Evolutionary conservation across 2,797 vertebrate genomes (phyloP), one percentile per base, ranked within the genome.

Genomic region (Enteromius radiatus): DNA sequence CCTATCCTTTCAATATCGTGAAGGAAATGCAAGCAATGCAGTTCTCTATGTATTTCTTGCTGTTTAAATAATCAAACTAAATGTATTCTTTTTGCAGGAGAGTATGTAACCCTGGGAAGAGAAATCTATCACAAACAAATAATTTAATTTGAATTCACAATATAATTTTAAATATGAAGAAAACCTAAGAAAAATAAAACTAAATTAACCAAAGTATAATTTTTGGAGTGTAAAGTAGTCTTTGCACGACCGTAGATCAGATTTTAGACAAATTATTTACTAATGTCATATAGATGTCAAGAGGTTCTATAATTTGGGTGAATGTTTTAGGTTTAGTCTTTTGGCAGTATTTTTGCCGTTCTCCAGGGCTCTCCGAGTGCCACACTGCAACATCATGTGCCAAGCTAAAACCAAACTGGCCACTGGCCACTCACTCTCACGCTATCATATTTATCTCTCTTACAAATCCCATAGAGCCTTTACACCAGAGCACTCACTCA

Each of bases 371-470:
- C 43, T 52, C 4, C 1, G 14, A 67, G 41, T 4, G 21, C 28
- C 86, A 64, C 19, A 0, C 41, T 28, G 23, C 11, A 71, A 47
- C 45, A 49, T 64, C 87, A 86, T 91, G 88, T 89, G 85, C 77
- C 88, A 81, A 78, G 59, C 87, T 88, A 84, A 91, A 86, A 86
- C 84, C 86, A 74, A 86, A 81, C 84, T 89, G 88, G 87, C 86
- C 84, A 82, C 84, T 88, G 63, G 87, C 89, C 90, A 88, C 76
- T 47, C 33, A n/a, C 19, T 61, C 64, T 45, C 64, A 64, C 0
- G 0, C 21, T 73, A 65, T 81, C 73, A 45, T 43, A 33, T 86
- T 87, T 84, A 78, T 86, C 87, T 87, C 78, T 82, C 77, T 56
- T 68, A 78, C 71, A 76, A 78, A 78, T 81, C 68, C 56, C 17